Base-by-base conservation (phyloP, 2,888 invertebrate species). In the Desoria tigrina region DNA sequence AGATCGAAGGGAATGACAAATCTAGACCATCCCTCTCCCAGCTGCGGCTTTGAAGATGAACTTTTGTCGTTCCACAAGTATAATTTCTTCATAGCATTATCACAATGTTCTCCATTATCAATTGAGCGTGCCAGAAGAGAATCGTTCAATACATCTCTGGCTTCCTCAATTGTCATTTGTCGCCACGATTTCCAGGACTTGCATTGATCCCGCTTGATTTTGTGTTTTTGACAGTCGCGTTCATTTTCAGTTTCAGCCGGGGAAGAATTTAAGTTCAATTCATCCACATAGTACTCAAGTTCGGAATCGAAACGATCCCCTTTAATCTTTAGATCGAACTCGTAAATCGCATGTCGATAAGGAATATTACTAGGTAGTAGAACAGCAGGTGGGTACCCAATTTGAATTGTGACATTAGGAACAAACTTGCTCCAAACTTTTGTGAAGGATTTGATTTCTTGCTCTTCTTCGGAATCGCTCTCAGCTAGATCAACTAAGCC, bases 161-260 rank as follows among this genome's bases (percentile, higher is more conserved):
- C 71, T 39, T 71, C 69, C 50, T 59, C 54, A 21, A 70, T 55
- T 3, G 61, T 42, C 23, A 60, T 61, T 21, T 66, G 59, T 49
- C 71, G 57, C 74, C 74, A 74, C 7, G 72, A 70, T 32, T 68
- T 67, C 74, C 74, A 74, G n/a, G 58, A 58, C 32, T 66, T 61
- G 9, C 54, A 51, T 2, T 32, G 23, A 14, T 39, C 16, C n/a
- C 56, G 24, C 21, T 39, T 57, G 9, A 11, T 3, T 2, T 42
- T 21, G 1, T 32, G 11, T 14, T 21, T 28, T 4, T 23, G 11
- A n/a, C 49, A 27, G 1, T 26, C 39, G 37, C 42, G 45, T 4
- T 60, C 28, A 2, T 28, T 27, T 6, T 53, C 57, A 24, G 14
- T 42, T 21, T 42, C 58, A n/a, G 39, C 54, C 14, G 53, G 59